Base-by-base conservation (phyloP, 2,888 invertebrate genomes). In the Chloroclysta siterata region DNA sequence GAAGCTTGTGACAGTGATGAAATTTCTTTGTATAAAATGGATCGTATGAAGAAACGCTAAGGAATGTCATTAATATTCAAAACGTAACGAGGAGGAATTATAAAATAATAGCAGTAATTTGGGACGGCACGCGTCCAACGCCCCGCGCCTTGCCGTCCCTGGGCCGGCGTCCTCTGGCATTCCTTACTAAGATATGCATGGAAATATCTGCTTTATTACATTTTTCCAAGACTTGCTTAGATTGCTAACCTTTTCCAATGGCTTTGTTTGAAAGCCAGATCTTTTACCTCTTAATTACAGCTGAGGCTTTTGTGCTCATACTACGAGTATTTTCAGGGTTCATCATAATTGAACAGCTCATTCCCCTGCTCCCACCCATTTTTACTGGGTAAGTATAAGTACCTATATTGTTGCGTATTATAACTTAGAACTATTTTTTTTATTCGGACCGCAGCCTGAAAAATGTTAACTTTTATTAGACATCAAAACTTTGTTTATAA, bases 31-130 rank as follows among this genome's bases (percentile, higher is more conserved):
- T 72, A 80, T 74, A 81, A 82, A 86, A 86, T 87, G 84, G 86
- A 82, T 84, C 82, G 83, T 79, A 80, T 74, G 78, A 76, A 83
- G 78, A 84, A 85, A 84, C 80, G 84, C 85, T 82, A 75, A 78
- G 90, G 92, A 91, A 93, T 93, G 89, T 88, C 84, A 92, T 93
- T 92, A 93, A 92, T 93, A 92, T 93, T 93, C 91, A 86, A 89
- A 90, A 88, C 90, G 87, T 90, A 89, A 90, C 87, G 87, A 87
- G 88, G 91, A 89, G 90, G 92, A 88, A 90, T 92, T 92, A 91
- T 90, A 91, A 91, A 93, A 92, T 92, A 90, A 92, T 93, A 92
- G 90, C 86, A 92, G 92, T 91, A 91, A 91, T 91, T 91, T 92
- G 80, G 89, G 84, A 77, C 84, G 90, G 89, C 84, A 85, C 83